Conservation (phyloP, 1,140 invertebrate species). For the Harlomillsia oculata region DNA sequence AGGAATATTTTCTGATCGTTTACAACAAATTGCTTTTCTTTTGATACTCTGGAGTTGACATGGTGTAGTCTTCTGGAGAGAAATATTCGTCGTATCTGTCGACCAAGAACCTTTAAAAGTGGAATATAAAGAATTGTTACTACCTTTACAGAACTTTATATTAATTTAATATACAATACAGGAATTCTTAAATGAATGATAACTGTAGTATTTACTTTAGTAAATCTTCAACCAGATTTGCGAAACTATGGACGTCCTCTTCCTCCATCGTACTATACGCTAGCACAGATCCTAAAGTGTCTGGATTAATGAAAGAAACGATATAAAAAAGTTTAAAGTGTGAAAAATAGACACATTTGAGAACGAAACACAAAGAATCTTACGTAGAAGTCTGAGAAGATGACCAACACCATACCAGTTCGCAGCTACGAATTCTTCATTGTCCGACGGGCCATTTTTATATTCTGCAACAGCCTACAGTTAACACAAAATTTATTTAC, state of each 20-base stretch:
- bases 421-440: conserved; percentile 45
- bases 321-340: neutral
- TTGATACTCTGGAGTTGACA: conserved; percentile 80
- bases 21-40: too few species aligned
- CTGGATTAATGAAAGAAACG: too few species aligned
- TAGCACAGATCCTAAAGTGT: too few species aligned
- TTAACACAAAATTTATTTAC: too few species aligned
- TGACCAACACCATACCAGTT: conserved; percentile 86
- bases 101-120: conserved; percentile 13
- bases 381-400: conserved; percentile 71
- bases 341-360: neutral
- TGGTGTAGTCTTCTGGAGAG: conserved; percentile 73
- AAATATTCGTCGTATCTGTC: conserved; percentile 48
- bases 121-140: conserved; percentile 41
- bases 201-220: conserved; percentile 70
- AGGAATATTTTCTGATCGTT: too few species aligned
- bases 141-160: neutral
- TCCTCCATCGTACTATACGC: conserved; percentile 84
- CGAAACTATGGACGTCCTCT: too few species aligned
- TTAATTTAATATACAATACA: conserved; percentile 80
- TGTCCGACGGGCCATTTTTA: neutral
- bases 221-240: conserved; percentile 70
- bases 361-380: conserved; percentile 37
- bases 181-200: too few species aligned
- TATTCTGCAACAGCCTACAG: neutral